phyloP scores from a whole-genome alignment of 1,140 invertebrate species.

The Gonioctena quinquepunctata region DNA sequence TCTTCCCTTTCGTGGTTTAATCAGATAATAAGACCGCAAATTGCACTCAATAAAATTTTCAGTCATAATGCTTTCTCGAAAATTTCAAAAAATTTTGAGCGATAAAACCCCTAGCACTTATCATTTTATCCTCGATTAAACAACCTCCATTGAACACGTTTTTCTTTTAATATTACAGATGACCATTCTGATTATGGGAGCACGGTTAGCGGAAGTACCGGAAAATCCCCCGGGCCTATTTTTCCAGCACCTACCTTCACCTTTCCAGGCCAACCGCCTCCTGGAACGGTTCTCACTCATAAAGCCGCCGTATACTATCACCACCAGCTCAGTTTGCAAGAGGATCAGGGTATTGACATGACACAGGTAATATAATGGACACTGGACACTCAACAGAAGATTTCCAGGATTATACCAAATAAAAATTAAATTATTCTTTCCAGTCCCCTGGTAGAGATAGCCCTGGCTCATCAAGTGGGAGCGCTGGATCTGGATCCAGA shows the following conservation, averaged over 20 bases:
- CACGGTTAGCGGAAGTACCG: constrained; percentile 61
- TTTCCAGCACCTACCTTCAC: constrained; percentile 59
- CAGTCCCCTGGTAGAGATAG: constrained; percentile 88
- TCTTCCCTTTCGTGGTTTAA: too few species aligned
- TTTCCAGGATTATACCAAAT: not conserved
- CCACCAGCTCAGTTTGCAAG: constrained; percentile 72
- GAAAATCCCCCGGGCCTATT: constrained; percentile 62
- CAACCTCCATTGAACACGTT: too few species aligned
- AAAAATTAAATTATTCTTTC: too few species aligned
- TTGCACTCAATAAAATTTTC: too few species aligned
- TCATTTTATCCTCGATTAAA: too few species aligned
- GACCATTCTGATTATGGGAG: constrained; percentile 67
- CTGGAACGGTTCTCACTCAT: constrained; percentile 65
- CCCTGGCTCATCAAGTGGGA: constrained; percentile 84
- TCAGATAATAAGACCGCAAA: too few species aligned
- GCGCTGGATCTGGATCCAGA: constrained; percentile 73
- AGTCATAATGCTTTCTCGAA: too few species aligned
- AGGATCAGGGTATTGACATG: constrained; percentile 74
- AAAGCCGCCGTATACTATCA: constrained; percentile 75
- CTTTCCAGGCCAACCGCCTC: constrained; percentile 56
- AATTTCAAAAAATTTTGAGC: too few species aligned
- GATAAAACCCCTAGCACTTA: too few species aligned
- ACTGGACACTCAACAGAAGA: not conserved
- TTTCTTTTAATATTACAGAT: constrained; percentile 60
- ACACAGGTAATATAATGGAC: constrained; percentile 73